A percentile compares a stretch with the other conserved stretches of the same genome.
Conservation (phyloP, 2,797 vertebrate species). For the Malacoctenus gilli region DNA sequence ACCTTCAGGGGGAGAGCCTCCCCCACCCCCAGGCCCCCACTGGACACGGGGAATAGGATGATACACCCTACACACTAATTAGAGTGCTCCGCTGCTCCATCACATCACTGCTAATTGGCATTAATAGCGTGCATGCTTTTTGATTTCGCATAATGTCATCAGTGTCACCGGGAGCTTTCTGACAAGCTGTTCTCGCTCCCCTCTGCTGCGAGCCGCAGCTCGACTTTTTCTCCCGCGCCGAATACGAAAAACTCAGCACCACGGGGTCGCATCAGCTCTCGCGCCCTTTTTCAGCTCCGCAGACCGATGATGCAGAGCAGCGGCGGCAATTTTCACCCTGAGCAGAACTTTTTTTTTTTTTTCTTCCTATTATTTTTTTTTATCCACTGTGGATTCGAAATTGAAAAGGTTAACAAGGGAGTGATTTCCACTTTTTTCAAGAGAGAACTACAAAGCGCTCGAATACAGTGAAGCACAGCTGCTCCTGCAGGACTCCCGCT, state of each 20-base stretch:
- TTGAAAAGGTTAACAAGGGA: constrained; percentile 30
- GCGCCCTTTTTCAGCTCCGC: constrained; percentile 11
- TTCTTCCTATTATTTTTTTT: too few species aligned
- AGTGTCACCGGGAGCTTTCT: constrained; percentile 22
- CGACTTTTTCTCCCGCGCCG: constrained; percentile 7
- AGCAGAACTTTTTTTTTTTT: constrained; percentile 8
- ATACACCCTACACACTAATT: constrained; percentile 47
- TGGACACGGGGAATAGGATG: constrained; percentile 59
- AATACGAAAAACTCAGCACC: constrained; percentile 17
- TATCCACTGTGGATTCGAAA: constrained; percentile 13
- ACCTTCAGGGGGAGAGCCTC: constrained; percentile 32
- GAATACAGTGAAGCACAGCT: constrained; percentile 13
- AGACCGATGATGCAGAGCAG: constrained; percentile 16
- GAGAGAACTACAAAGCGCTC: constrained; percentile 23
- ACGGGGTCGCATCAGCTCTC: constrained; percentile 18
- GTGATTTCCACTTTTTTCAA: constrained; percentile 38
- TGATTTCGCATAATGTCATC: constrained; percentile 34
- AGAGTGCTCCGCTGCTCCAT: constrained; percentile 29
- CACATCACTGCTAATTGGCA: constrained; percentile 38
- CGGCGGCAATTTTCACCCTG: constrained; percentile 21
- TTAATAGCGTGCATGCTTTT: constrained; percentile 42
- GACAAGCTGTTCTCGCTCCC: constrained; percentile 40
- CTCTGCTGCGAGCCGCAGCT: neutral
- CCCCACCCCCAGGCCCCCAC: constrained; percentile 33
- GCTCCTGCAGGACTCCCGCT: constrained; percentile 11